These are phyloP conservation scores for Scomber scombrus DNA, from an alignment of 2,113 vertebrate species.

Conservation along the genomic window DNA sequence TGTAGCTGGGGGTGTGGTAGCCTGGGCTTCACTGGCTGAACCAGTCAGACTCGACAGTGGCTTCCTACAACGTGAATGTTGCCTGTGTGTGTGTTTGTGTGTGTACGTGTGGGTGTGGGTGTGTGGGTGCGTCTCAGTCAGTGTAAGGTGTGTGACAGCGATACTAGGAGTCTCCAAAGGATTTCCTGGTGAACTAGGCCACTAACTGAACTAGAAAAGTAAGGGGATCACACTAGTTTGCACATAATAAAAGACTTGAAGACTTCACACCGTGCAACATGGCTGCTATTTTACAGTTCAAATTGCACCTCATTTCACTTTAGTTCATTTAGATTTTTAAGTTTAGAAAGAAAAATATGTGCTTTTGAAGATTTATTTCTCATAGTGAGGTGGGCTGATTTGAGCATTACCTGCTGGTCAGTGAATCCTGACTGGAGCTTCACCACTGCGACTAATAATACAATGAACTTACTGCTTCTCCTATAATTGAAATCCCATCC, in stretches of 20 bases:
- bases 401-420: too few relatives aligned
- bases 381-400: too few relatives aligned
- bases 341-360: too few relatives aligned
- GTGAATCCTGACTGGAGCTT: too few relatives aligned
- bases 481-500: too few relatives aligned
- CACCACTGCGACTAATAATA: too few relatives aligned
- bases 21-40: slow-evolving; percentile 39
- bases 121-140: slow-evolving; percentile 1
- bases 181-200: background rate
- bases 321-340: too few relatives aligned
- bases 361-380: too few relatives aligned
- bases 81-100: slow-evolving; percentile 15
- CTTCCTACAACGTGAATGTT: slow-evolving; percentile 5
- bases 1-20: slow-evolving; percentile 21
- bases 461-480: too few relatives aligned
- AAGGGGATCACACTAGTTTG: background rate
- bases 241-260: background rate
- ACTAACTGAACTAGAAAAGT: background rate
- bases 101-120: slow-evolving; percentile 5
- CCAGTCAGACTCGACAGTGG: slow-evolving; percentile 46
- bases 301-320: too few relatives aligned
- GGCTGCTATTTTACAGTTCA: background rate
- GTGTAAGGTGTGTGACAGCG: slow-evolving; percentile 4
- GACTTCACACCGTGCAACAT: background rate
- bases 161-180: background rate